Percentiles rank a stretch among this genome's conserved stretches.
phyloP scores from a whole-genome alignment of 2,113 vertebrate genomes.

The Addax nasomaculatus region DNA sequence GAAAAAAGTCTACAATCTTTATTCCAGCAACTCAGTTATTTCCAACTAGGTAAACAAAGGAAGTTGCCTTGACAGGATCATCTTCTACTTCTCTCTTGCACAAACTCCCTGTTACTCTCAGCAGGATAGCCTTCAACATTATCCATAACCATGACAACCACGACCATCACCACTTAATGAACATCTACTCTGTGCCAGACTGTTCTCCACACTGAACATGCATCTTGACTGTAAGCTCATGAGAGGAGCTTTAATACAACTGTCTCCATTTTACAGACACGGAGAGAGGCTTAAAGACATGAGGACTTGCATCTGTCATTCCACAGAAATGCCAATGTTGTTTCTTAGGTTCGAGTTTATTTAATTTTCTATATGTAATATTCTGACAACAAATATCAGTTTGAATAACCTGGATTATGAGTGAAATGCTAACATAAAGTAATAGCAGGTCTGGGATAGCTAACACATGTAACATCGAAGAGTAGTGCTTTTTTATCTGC shows the following conservation, averaged over 20 bases:
- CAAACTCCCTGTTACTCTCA: neutral
- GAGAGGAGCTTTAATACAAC: neutral
- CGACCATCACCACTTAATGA: neutral
- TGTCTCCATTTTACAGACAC: neutral
- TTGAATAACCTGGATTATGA: neutral
- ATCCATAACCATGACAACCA: neutral
- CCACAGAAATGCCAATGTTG: neutral
- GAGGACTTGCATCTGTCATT: neutral
- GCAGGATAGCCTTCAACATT: neutral
- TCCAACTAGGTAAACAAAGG: neutral
- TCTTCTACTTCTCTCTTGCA: neutral
- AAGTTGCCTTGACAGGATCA: neutral
- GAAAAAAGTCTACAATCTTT: neutral
- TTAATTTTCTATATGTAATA: neutral
- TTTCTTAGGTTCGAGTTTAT: neutral
- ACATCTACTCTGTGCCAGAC: neutral
- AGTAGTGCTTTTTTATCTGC: constrained; percentile 28
- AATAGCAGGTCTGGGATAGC: neutral
- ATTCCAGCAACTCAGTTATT: neutral
- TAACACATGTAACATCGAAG: neutral
- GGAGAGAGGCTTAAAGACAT: neutral
- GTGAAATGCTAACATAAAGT: neutral
- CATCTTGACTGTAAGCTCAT: neutral
- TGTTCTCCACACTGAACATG: neutral
- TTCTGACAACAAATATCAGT: neutral